These are phyloP conservation scores for Clanis bilineata DNA, from an alignment of 2,888 invertebrate species.

Conservation along the genomic window DNA sequence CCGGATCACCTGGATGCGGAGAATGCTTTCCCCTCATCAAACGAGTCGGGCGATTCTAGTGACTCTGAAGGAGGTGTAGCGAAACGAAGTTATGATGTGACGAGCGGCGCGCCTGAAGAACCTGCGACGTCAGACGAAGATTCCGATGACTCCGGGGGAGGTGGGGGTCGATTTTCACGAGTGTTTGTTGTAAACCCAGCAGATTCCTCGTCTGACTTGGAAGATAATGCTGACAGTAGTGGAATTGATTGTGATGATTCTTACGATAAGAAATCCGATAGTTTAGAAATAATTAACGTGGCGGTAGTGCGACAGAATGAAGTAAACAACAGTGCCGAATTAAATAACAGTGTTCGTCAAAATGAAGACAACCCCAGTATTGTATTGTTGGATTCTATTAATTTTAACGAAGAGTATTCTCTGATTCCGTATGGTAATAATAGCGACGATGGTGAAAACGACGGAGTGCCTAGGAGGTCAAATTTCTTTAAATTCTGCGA, in stretches of 20 bases:
- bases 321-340: constrained; percentile 44
- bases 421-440: constrained; percentile 53
- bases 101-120: constrained; percentile 71
- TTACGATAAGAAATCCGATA: constrained; percentile 77
- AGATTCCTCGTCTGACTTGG: constrained; percentile 83
- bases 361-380: constrained; percentile 51
- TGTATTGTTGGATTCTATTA: constrained; percentile 63
- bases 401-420: constrained; percentile 62
- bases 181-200: constrained; percentile 86
- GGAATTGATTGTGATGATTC: constrained; percentile 85
- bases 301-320: constrained; percentile 56
- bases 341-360: constrained; percentile 44
- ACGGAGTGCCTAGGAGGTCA: constrained; percentile 43
- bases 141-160: constrained; percentile 79
- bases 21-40: constrained; percentile 81
- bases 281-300: constrained; percentile 62
- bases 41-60: constrained; percentile 75
- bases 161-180: constrained; percentile 83
- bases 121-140: constrained; percentile 76
- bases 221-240: constrained; percentile 82
- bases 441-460: constrained; percentile 49
- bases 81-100: constrained; percentile 70
- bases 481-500: constrained; percentile 66
- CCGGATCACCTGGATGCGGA: constrained; percentile 75
- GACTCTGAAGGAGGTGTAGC: constrained; percentile 70